Evolutionary conservation across 2,113 vertebrate species (phyloP).

Genomic region (Neolamprologus modestus): DNA sequence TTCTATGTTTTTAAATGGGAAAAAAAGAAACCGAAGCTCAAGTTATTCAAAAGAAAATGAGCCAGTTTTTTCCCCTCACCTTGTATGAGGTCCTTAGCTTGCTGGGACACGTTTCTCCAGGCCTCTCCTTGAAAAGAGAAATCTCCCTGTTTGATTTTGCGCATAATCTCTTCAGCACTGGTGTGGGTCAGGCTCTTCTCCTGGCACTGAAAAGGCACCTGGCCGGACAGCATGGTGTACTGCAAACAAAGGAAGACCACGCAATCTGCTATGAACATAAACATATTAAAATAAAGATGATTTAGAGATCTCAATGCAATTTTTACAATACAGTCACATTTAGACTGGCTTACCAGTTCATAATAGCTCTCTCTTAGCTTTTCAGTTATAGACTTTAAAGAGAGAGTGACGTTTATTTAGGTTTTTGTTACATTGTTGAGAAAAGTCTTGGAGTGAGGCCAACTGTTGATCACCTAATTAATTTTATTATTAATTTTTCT

Average conservation of each 20-base stretch:
- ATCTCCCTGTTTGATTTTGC: constrained; percentile 96
- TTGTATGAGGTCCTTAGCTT: constrained; percentile 96
- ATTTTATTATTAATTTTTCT: neutral
- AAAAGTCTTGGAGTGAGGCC: neutral
- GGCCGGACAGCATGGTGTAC: constrained; percentile 98
- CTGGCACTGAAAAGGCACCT: constrained; percentile 95
- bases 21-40: neutral
- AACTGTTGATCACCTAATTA: neutral
- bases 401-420: neutral
- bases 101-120: constrained; percentile 94
- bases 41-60: neutral
- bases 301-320: neutral
- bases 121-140: constrained; percentile 97
- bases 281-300: neutral
- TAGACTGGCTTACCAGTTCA: neutral
- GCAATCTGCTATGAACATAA: neutral
- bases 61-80: constrained; percentile 59
- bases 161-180: constrained; percentile 95
- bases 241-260: constrained; percentile 41
- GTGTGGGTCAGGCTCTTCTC: constrained; percentile 86
- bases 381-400: neutral
- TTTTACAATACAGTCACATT: neutral
- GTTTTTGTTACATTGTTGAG: neutral
- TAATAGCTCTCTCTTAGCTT: neutral
- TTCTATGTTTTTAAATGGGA: neutral